Evolutionary conservation across 2,797 vertebrate genomes (phyloP), one percentile per base, ranked within the genome.

Genomic region (Cyprinodon diabolis): DNA sequence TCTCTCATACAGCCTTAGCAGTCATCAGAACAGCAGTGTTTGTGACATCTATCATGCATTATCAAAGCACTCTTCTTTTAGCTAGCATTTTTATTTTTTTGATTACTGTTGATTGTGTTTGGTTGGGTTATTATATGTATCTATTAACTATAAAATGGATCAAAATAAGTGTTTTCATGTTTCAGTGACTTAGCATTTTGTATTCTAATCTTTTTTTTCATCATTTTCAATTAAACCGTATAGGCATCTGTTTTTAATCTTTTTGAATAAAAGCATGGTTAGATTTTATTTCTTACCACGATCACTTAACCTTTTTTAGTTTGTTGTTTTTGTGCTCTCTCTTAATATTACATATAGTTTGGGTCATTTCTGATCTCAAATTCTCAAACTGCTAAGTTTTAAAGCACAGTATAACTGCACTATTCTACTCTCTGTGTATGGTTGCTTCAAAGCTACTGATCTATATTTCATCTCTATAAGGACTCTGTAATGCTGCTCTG

Each of bases 1-100:
- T 78, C 77, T 82, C 57, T 86, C 80, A 68, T 51, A 71, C 84
- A 66, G n/a, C 71, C 90, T 95, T 94, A 93, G 93, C 94, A 95
- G 94, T 95, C 95, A 95, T 91, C 95, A 95, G 94, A 66, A 95
- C 93, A 95, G 92, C 72, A 66, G 19, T 57, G 66, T 17, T 40
- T 87, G 89, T 91, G 91, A 90, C 74, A 92, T 47, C 23, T 49
- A 48, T 69, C 92, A 93, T 95, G 89, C 86, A 87, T 75, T 71
- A 88, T 93, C 88, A 86, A 70, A 90, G 89, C 93, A 90, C 90
- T 43, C 91, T 93, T 93, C 25, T 48, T 81, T 79, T 75, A 35
- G 5, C 11, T 60, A 40, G 80, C 55, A 19, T 48, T 89, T 80
- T 68, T 66, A 47, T 62, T 76, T 76, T 63, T 25, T 69, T 68